These are phyloP conservation scores for Nemoura dubitans DNA, from an alignment of 2,888 invertebrate species.

Conservation along the genomic window DNA sequence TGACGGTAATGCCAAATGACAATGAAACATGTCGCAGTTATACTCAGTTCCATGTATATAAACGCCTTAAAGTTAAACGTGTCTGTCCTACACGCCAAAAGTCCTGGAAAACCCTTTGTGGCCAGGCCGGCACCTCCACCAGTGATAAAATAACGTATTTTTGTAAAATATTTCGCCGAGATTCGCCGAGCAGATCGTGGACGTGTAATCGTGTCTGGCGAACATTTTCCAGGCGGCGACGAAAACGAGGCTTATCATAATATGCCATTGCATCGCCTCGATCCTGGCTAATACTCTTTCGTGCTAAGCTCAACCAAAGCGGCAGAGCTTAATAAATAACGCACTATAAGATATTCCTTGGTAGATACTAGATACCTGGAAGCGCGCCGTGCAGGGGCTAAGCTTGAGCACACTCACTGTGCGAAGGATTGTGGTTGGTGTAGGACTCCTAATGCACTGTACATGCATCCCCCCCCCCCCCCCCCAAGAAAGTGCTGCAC, in stretches of 20 bases:
- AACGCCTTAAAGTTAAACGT: no score
- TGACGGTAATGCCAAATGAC: no score
- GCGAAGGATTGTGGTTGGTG: not conserved
- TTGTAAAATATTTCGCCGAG: not conserved
- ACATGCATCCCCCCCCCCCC: not conserved
- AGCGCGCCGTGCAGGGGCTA: not conserved
- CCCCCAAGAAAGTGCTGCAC: not conserved
- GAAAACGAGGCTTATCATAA: slow-evolving; percentile 1
- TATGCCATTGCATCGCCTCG: not conserved
- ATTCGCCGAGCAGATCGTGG: not conserved
- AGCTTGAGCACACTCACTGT: not conserved
- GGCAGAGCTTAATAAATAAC: not conserved
- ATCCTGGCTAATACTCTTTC: not conserved
- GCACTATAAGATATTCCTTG: not conserved
- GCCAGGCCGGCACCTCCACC: no score
- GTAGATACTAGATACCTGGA: not conserved
- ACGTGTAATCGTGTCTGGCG: not conserved
- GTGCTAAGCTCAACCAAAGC: not conserved
- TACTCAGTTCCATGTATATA: no score
- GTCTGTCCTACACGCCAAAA: no score
- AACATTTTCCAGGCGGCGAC: not conserved
- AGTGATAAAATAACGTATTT: no score
- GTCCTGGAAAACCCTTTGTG: no score
- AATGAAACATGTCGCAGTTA: no score
- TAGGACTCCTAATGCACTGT: not conserved